Percentiles rank a stretch among this genome's conserved stretches.
phyloP scores from a whole-genome alignment of 2,797 vertebrate species.

The Liparis tanakae region DNA sequence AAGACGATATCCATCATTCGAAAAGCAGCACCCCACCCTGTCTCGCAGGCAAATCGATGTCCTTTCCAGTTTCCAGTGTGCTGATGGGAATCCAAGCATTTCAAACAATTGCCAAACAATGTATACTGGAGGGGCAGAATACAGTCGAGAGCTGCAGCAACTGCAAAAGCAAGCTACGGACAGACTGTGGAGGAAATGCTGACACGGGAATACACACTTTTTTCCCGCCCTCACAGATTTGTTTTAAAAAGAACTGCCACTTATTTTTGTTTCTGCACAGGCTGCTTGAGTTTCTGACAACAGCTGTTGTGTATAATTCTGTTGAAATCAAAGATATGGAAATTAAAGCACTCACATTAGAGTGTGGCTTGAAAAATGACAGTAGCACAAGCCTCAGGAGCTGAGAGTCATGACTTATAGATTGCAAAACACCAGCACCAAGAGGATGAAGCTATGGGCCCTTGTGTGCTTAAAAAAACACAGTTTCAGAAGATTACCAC shows the following conservation, averaged over 20 bases:
- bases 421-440: not conserved
- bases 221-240: not conserved
- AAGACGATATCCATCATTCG: constrained; percentile 30
- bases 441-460: constrained; percentile 1
- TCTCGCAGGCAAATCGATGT: constrained; percentile 35
- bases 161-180: constrained; percentile 28
- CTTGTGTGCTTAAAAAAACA: not conserved
- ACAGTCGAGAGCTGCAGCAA: constrained; percentile 21
- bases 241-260: constrained; percentile 3
- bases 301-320: not conserved
- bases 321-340: constrained; percentile 12
- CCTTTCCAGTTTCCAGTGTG: constrained; percentile 16
- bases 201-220: not conserved
- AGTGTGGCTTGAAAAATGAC: constrained; percentile 7
- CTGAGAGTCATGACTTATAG: not conserved
- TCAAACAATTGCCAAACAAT: constrained; percentile 23
- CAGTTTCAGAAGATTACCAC: not conserved
- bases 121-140: not conserved
- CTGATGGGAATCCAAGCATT: constrained; percentile 13
- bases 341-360: not conserved
- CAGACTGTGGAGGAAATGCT: constrained; percentile 24
- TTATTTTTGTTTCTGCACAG: not conserved
- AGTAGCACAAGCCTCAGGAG: not conserved
- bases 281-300: constrained; percentile 12
- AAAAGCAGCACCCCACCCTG: not conserved